Conservation (phyloP, 2,888 invertebrate genomes). For the Dione vanillae region DNA sequence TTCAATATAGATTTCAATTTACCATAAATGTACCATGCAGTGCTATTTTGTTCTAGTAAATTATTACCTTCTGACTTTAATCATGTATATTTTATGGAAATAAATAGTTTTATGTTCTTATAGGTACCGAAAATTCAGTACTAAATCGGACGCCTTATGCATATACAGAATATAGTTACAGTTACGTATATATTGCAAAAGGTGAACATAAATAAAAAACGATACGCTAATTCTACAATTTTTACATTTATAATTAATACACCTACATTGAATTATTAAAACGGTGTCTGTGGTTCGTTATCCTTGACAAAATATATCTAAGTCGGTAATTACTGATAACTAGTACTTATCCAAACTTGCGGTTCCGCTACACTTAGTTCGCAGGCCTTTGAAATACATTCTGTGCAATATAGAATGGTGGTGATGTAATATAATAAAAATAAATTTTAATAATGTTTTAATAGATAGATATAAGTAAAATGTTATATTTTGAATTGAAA, state of each 20-base stretch:
- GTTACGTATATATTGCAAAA: too few species aligned
- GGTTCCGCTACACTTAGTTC: constrained; percentile 41
- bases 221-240: too few species aligned
- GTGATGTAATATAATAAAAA: constrained; percentile 29
- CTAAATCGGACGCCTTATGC: too few species aligned
- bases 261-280: constrained; percentile 32
- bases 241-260: constrained; percentile 15
- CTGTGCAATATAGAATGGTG: constrained; percentile 31
- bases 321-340: constrained; percentile 42
- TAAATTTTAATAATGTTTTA: not conserved
- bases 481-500: too few species aligned
- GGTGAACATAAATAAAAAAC: too few species aligned
- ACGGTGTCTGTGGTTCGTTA: constrained; percentile 34
- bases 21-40: not conserved
- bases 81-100: too few species aligned
- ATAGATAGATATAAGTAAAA: too few species aligned
- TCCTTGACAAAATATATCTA: constrained; percentile 41
- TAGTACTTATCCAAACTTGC: constrained; percentile 40
- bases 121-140: too few species aligned
- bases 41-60: too few species aligned
- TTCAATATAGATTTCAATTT: constrained; percentile 2
- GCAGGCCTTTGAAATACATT: constrained; percentile 32
- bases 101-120: too few species aligned
- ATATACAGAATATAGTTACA: too few species aligned
- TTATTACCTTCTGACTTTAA: too few species aligned